These are phyloP conservation scores for Montipora cactus DNA, from an alignment of 64 coral and sea anemone genomes.

Conservation along the genomic window DNA sequence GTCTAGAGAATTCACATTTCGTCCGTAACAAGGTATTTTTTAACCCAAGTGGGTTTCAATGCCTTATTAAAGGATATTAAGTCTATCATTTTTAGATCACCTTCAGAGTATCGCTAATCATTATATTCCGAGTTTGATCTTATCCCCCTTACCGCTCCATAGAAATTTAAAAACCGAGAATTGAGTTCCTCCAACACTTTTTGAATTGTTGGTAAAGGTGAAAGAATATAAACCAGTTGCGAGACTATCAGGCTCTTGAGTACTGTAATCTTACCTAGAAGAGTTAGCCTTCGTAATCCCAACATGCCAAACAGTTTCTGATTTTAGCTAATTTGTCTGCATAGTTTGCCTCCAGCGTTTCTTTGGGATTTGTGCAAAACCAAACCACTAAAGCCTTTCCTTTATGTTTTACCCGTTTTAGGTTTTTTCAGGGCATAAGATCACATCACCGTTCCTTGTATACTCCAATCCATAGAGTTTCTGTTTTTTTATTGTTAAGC, in stretches of 20 bases:
- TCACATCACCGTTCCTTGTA: background rate
- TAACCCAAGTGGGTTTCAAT: constrained; percentile 17
- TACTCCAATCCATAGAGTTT: background rate
- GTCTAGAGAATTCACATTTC: background rate
- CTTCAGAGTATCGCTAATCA: constrained; percentile 19
- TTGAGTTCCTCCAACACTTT: constrained; percentile 3
- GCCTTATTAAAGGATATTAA: constrained; percentile 48
- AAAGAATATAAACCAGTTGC: background rate
- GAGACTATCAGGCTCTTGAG: constrained; percentile 16
- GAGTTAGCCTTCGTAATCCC: constrained; percentile 1
- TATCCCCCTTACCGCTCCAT: constrained; percentile 27
- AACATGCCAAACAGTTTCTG: background rate
- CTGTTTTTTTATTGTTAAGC: too few relatives aligned
- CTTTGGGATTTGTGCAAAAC: background rate
- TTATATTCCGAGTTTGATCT: constrained; percentile 10
- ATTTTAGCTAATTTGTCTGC: too few relatives aligned
- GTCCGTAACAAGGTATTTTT: constrained; percentile 23
- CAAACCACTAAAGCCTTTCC: background rate
- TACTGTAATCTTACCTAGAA: constrained; percentile 1
- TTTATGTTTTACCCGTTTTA: too few relatives aligned
- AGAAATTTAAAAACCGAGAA: background rate
- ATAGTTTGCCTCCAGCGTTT: too few relatives aligned
- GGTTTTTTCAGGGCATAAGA: background rate
- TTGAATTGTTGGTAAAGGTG: too few relatives aligned
- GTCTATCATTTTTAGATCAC: constrained; percentile 37